Evolutionary conservation across 2,113 vertebrate species (phyloP), one percentile per base, ranked within the genome.

Genomic region (Capricornis sumatraensis): DNA sequence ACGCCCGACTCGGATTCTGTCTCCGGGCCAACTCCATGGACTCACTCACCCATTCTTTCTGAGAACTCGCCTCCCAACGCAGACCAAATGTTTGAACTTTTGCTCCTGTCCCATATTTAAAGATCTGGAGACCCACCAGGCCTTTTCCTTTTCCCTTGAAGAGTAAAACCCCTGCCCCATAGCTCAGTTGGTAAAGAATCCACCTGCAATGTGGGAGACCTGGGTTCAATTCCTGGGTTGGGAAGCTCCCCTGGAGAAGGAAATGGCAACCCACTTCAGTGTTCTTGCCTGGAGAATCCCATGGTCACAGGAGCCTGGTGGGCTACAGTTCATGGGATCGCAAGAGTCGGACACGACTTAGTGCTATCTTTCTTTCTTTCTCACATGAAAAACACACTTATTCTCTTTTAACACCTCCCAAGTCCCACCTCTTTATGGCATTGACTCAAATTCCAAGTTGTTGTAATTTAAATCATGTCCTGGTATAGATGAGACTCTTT

Each of bases 51-150:
- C 14, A 15, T 71, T 43, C 60, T 45, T 53, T 90, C 86, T 76
- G 58, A 55, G 33, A 64, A 64, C 5, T 17, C 14, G 16, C 62
- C 64, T 95, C 84, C 30, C 43, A 21, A 16, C 3, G 0, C 0
- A 0, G 57, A 87, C 30, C 33, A n/a, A 9, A n/a, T 58, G 40
- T n/a, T 79, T 87, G 13, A 19, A 62, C 43, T 87, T 94, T 74
- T 14, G 45, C 52, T 62, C 58, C 83, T 86, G 25, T 62, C 50
- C 53, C 36, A 82, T 82, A 93, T 71, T 84, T 74, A 60, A 95
- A 81, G 79, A 93, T 17, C 67, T 43, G 33, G 25, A 91, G 74
- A 81, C 94, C 47, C 93, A 47, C 8, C 55, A 57, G 33, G 17
- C 23, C 67, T 67, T 30, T 47, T 71, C 64, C 19, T 60, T 92